These are phyloP conservation scores for Rhabdomys dilectus DNA, from an alignment of 2,113 vertebrate genomes.

Conservation along the genomic window DNA sequence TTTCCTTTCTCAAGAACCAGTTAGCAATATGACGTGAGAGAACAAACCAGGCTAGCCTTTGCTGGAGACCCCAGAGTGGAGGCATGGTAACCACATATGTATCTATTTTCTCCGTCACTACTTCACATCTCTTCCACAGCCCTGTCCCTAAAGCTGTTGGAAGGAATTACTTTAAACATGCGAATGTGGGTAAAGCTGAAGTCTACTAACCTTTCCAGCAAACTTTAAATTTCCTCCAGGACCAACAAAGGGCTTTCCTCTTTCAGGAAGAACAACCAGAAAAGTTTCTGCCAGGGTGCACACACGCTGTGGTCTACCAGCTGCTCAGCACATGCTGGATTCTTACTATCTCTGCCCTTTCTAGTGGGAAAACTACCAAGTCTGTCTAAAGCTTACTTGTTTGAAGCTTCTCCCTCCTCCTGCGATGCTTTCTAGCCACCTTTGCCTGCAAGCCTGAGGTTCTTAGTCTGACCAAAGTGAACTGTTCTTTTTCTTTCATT, in stretches of 20 bases:
- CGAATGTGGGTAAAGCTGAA: conserved; percentile 31
- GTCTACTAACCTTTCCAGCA: conserved; percentile 7
- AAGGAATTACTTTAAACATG: conserved; percentile 44
- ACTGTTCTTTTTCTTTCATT: not conserved
- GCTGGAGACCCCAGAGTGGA: not conserved
- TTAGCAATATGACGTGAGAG: not conserved
- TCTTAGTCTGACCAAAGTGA: not conserved
- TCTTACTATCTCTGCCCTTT: conserved; percentile 5
- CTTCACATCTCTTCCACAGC: not conserved
- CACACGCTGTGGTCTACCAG: not conserved
- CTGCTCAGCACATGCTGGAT: not conserved
- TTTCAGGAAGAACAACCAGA: conserved; percentile 45
- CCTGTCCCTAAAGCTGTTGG: not conserved
- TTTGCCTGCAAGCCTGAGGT: not conserved
- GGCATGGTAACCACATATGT: not conserved
- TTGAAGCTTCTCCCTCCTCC: not conserved
- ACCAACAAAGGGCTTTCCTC: conserved; percentile 70
- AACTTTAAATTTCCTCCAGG: conserved; percentile 56
- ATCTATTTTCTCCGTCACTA: not conserved
- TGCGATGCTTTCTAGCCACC: not conserved
- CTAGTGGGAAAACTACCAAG: conserved; percentile 21
- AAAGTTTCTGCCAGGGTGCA: not conserved
- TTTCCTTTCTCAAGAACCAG: conserved; percentile 17
- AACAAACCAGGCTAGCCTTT: not conserved
- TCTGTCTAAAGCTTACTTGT: conserved; percentile 22